These are phyloP conservation scores for Sorex maritimensis DNA, from an alignment of 2,797 vertebrate species.

Conservation along the genomic window DNA sequence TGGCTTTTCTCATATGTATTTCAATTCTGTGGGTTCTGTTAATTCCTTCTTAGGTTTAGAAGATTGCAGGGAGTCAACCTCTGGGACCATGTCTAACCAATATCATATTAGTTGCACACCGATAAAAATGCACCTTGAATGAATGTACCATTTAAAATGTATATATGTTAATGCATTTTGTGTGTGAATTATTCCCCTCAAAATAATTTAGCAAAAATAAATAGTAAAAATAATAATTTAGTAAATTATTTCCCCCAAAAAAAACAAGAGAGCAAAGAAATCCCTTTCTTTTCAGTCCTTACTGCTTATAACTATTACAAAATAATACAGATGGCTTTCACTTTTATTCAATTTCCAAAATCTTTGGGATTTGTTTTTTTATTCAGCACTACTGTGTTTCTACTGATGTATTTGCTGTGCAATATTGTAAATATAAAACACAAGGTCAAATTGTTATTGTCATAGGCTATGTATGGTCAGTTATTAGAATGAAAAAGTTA, in stretches of 20 bases:
- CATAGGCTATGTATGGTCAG: background rate
- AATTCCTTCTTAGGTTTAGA: background rate
- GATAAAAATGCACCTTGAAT: background rate
- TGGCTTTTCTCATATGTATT: background rate
- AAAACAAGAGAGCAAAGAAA: background rate
- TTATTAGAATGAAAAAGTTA: constrained; percentile 36
- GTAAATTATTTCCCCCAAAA: too few relatives aligned
- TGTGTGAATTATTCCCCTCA: too few relatives aligned
- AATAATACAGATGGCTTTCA: constrained; percentile 31
- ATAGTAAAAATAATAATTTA: too few relatives aligned
- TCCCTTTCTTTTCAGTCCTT: background rate
- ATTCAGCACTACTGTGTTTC: background rate
- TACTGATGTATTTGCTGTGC: background rate
- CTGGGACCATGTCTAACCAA: background rate
- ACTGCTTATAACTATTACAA: background rate
- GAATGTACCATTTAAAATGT: background rate
- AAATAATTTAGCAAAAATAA: too few relatives aligned
- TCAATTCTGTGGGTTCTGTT: background rate
- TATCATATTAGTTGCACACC: background rate
- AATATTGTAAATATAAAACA: constrained; percentile 52
- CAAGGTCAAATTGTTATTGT: background rate
- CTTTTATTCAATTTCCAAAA: constrained; percentile 50
- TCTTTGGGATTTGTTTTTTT: background rate
- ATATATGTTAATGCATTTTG: too few relatives aligned
- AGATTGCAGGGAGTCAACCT: background rate